Evolutionary conservation across 2,113 vertebrate species (phyloP), one percentile per base, ranked within the genome.

Genomic region (Pungitius pungitius): DNA sequence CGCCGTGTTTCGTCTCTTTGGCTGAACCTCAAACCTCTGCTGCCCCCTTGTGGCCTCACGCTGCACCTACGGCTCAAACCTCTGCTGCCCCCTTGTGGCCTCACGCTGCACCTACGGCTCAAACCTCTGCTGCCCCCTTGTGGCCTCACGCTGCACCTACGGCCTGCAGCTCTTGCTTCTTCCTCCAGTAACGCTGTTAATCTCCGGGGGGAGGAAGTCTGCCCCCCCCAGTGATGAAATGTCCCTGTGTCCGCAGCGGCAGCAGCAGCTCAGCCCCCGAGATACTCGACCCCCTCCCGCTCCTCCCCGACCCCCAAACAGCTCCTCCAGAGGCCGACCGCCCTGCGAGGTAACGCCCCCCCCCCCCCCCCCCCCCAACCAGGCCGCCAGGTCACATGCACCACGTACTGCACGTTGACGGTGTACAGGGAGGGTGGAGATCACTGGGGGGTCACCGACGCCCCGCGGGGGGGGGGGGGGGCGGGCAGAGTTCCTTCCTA

Each of bases 241-340:
- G 91, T 96, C 92, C 94, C 95, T 97, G 92, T 98, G 90, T 90
- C 97, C 88, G 92, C 95, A 95, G 95, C 95, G 96, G 93, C 95
- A 95, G 95, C 95, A 96, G 95, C 96, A 96, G 95, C 94, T 92
- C 94, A 92, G 84, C 95, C 86, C 75, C 92, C 95, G 92, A 97
- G 95, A 94, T 95, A 96, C 94, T 95, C 96, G 78, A 92, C 93
- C 91, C 95, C 96, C 86, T 93, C 95, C 90, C 95, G 95, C 84
- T 94, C 95, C 90, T 96, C 96, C 90, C 97, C 96, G 94, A 99
- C 98, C 97, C 91, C 95, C 93, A 99, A 99, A 97, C 95, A 95
- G 94, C 96, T 94, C 87, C 95, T 97, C 93, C 95, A 94, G 95
- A 95, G 93, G 90, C 95, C 96, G 88, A 93, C 95, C 76, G 83